Evolutionary conservation across 2,113 vertebrate genomes (phyloP), one percentile per base, ranked within the genome.

Genomic region (Rostratula benghalensis): DNA sequence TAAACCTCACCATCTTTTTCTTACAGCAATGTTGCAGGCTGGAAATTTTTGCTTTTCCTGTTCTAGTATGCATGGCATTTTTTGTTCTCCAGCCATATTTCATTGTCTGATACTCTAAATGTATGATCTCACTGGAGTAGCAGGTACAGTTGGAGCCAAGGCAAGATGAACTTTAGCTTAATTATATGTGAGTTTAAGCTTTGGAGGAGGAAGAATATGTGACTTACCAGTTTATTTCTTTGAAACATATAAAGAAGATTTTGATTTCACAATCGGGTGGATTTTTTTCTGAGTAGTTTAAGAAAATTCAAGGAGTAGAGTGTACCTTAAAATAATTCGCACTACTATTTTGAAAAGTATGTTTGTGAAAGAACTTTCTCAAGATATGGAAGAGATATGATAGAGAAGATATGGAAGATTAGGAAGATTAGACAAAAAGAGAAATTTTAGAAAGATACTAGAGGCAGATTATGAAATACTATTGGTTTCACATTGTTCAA

Each of bases 41-140:
- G 83, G 11, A 25, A 78, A 14, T 23, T 93, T 92, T 84, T 90
- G 13, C 61, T 90, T 93, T 93, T 92, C 27, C 24, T 89, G 14
- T 70, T 41, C 50, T 59, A 75, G 51, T 51, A 77, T 56, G 37
- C 3, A 4, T 61, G 68, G 41, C 22, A 46, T 86, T 95, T 92
- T 89, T 70, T 81, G 43, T 68, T 84, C 73, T 48, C 35, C 57
- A 92, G 73, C 20, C 53, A 7, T 76, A 60, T 63, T 93, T 96
- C 90, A 71, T 45, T 81, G 53, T 71, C 68, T 71, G 83, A 84
- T 95, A 25, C 88, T 93, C 60, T 90, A 94, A 96, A 90, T 3
- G 5, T 46, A 60, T 94, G 76, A 93, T 71, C 86, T 97, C 93
- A 92, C 67, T 93, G 92, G 75, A 86, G 64, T 48, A 92, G 86